A percentile compares a stretch with the other conserved stretches of the same genome.
Evolutionary conservation across 2,797 vertebrate genomes (phyloP).

Genomic region (Tokudaia muenninki): DNA sequence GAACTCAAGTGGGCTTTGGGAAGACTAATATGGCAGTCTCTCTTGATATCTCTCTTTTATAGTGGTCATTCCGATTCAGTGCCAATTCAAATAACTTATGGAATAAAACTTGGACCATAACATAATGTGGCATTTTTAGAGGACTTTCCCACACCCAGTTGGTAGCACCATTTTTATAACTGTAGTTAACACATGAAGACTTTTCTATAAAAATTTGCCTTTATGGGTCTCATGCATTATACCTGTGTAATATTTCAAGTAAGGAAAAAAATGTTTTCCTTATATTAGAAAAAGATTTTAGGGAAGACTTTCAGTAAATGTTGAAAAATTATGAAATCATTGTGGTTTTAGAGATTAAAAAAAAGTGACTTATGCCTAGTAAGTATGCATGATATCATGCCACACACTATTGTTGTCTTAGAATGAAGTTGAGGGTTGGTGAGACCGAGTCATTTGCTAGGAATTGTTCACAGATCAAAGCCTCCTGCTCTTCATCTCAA

Average conservation of each 20-base stretch:
- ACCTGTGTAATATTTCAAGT: slow-evolving; percentile 46
- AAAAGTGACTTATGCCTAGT: neutral
- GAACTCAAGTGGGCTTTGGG: neutral
- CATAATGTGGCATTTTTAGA: slow-evolving; percentile 49
- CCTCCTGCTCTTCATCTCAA: neutral
- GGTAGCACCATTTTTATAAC: slow-evolving; percentile 27
- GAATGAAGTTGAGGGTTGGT: neutral
- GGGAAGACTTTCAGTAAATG: slow-evolving; percentile 21
- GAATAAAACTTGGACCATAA: slow-evolving; percentile 50
- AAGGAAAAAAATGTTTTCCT: slow-evolving; percentile 10
- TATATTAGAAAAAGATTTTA: slow-evolving; percentile 59
- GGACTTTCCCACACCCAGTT: slow-evolving; percentile 15
- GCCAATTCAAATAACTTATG: slow-evolving; percentile 57
- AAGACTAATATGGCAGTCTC: neutral
- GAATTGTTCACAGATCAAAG: neutral
- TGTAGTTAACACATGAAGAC: slow-evolving; percentile 41
- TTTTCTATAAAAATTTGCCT: slow-evolving; percentile 57
- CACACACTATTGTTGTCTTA: neutral
- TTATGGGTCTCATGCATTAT: neutral
- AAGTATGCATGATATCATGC: neutral
- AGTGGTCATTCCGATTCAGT: slow-evolving; percentile 30
- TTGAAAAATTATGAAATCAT: slow-evolving; percentile 9
- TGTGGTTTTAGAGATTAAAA: neutral
- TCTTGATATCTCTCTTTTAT: neutral
- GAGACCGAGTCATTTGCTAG: neutral